Base-by-base conservation (phyloP, 2,797 vertebrate species). In the Distichodus sexfasciatus region DNA sequence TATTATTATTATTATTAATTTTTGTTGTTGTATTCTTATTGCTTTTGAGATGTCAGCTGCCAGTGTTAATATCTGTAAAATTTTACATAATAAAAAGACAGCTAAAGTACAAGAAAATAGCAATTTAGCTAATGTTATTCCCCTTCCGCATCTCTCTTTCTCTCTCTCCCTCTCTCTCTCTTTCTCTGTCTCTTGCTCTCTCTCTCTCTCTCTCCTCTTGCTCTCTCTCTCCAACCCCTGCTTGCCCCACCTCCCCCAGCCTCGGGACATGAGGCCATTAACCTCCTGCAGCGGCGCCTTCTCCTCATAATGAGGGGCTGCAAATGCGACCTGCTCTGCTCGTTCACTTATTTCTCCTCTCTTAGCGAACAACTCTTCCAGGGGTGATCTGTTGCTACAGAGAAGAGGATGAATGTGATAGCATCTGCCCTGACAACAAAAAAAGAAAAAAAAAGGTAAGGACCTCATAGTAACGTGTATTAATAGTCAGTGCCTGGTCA, bases 181-280 rank as follows among this genome's bases (percentile, higher is more conserved):
- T 82, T 57, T 72, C 23, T 63, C 79, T 72, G 57, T 71, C 59
- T 72, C 80, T 80, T 72, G 69, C 5, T 69, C 55, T 73, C 55
- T 70, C 76, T 76, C 11, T 51, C 62, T 46, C 17, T n/a, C 38
- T 62, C 51, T n/a, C 15, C 26, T 26, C 36, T 69, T 17, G 33
- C 46, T 54, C 7, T 47, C 47, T 82, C 59, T 72, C 23, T 63
- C 79, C 71, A 57, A 69, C 59, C 71, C 80, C 79, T 72, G 69
- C 5, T 69, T n/a, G n/a, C n/a, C n/a, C n/a, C n/a, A n/a, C n/a
- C 55, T 73, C 55, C 68, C 76, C 75, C 38, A 76, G 69, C 84
- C 79, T 79, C 69, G 76, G 80, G 76, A 85, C 81, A 80, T 67
- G 44, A 77, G 72, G 61, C 66, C 79, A 80, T 84, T 85, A 84